Conservation (phyloP, 2,797 vertebrate genomes). For the Meda fulgida region DNA sequence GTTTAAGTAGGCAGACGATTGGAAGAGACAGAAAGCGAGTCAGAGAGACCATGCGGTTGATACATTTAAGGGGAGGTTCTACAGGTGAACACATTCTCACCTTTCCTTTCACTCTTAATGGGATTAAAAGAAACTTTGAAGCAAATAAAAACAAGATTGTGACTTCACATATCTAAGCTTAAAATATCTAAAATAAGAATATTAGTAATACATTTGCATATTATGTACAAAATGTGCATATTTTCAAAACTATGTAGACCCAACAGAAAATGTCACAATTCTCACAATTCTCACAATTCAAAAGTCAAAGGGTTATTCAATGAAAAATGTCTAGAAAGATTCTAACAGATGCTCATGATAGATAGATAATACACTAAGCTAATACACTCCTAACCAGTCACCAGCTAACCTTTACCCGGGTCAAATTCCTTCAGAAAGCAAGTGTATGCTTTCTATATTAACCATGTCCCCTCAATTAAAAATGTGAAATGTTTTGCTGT, state of each 20-base stretch:
- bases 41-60: background rate
- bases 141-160: background rate
- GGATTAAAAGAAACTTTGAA: background rate
- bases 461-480: background rate
- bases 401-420: background rate
- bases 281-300: too few species aligned
- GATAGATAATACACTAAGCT: too few species aligned
- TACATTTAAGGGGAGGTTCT: background rate
- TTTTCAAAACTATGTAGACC: background rate
- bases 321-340: too few species aligned
- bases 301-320: background rate
- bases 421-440: background rate
- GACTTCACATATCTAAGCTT: background rate
- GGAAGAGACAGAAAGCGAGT: conserved; percentile 13
- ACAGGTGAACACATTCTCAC: background rate
- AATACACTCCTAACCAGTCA: too few species aligned
- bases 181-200: background rate
- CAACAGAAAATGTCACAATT: background rate
- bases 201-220: background rate
- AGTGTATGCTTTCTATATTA: background rate
- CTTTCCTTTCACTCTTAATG: background rate
- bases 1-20: background rate
- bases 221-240: background rate
- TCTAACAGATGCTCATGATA: too few species aligned
- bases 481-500: conserved; percentile 25